These are phyloP conservation scores for Tenualosa ilisha DNA, from an alignment of 2,797 vertebrate species.

Conservation along the genomic window DNA sequence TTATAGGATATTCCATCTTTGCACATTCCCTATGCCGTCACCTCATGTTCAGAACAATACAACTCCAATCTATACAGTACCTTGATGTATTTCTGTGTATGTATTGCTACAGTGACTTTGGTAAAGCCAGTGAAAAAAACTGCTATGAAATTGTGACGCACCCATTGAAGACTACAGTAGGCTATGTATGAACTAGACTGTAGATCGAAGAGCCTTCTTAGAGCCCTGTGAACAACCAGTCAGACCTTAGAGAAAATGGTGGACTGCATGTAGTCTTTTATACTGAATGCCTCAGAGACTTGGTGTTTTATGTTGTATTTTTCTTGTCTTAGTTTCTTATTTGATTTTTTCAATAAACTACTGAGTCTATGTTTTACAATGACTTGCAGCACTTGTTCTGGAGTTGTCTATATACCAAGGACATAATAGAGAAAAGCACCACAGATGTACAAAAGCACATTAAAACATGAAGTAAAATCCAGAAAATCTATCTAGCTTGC, in stretches of 20 bases:
- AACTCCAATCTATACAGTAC: not conserved
- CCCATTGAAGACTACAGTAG: slow-evolving; percentile 6
- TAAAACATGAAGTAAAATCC: too few relatives aligned
- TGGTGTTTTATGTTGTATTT: slow-evolving; percentile 23
- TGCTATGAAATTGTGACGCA: not conserved
- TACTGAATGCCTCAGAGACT: slow-evolving; percentile 16
- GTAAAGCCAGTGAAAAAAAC: not conserved
- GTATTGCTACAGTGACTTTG: slow-evolving; percentile 23
- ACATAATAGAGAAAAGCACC: too few relatives aligned
- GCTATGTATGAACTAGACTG: not conserved
- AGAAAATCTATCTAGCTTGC: too few relatives aligned
- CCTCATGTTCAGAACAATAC: not conserved
- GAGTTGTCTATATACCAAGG: not conserved
- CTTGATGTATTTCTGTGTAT: slow-evolving; percentile 15
- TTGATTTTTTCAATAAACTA: slow-evolving; percentile 15
- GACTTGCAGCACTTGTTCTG: not conserved
- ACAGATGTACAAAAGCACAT: too few relatives aligned
- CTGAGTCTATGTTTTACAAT: not conserved
- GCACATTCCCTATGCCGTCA: not conserved
- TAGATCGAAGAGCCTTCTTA: not conserved
- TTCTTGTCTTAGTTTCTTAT: slow-evolving; percentile 10
- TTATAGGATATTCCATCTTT: not conserved
- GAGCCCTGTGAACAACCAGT: not conserved
- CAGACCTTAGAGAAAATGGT: not conserved
- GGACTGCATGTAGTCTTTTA: slow-evolving; percentile 21